phyloP scores from a whole-genome alignment of 1,140 invertebrate genomes.

The Atta cephalotes region DNA sequence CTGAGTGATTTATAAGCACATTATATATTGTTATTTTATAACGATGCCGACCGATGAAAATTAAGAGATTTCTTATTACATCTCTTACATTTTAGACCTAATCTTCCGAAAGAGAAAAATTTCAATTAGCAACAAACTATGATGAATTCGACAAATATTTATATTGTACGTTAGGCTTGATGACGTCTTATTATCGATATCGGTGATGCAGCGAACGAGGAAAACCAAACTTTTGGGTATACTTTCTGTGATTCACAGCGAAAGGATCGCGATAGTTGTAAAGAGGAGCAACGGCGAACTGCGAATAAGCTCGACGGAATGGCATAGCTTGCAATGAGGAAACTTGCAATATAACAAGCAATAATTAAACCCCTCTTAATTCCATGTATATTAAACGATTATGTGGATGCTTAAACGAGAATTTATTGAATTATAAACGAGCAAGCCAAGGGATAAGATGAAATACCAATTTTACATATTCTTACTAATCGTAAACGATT shows the following conservation, averaged over 20 bases:
- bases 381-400: constrained; percentile 85
- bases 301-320: constrained; percentile 76
- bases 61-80: constrained; percentile 25
- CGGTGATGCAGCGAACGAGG: constrained; percentile 60
- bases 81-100: not conserved
- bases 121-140: not conserved
- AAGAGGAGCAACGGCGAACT: constrained; percentile 50
- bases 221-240: constrained; percentile 64
- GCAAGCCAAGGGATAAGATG: constrained; percentile 78
- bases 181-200: constrained; percentile 54
- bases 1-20: constrained; percentile 26
- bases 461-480: constrained; percentile 87
- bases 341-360: constrained; percentile 86
- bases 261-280: constrained; percentile 53
- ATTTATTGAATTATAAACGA: constrained; percentile 83
- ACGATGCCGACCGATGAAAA: constrained; percentile 26
- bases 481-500: constrained; percentile 86
- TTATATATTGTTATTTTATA: constrained; percentile 5
- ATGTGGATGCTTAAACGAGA: constrained; percentile 84
- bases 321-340: constrained; percentile 81
- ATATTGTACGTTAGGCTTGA: constrained; percentile 38
- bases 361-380: constrained; percentile 86
- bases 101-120: constrained; percentile 23
- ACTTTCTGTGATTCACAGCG: constrained; percentile 73
- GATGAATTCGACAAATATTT: constrained; percentile 16